Conservation (phyloP, 2,888 invertebrate species). For the Lacanobia wlatinum region DNA sequence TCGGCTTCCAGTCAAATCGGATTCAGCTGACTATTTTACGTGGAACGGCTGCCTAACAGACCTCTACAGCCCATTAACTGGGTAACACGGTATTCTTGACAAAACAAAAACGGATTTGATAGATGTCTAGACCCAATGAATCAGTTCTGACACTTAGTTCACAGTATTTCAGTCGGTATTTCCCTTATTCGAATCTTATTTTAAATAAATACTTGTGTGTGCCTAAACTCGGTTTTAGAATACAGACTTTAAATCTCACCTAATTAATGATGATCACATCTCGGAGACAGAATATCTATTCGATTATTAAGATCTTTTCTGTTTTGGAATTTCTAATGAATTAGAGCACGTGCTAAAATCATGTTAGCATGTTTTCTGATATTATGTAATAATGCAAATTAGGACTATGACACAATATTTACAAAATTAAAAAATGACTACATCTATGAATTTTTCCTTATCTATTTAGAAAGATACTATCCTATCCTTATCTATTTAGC, state of each 20-base stretch:
- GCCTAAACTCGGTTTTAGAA: neutral
- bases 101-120: no score
- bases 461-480: constrained; percentile 19
- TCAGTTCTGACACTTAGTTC: no score
- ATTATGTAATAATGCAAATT: neutral
- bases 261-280: constrained; percentile 9
- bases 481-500: constrained; percentile 6
- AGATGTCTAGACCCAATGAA: no score
- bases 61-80: no score
- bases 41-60: no score
- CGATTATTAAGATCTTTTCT: neutral
- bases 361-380: neutral
- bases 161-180: neutral
- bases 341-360: neutral
- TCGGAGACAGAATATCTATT: neutral
- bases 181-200: neutral
- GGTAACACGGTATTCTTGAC: no score
- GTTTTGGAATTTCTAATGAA: neutral
- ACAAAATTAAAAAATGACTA: neutral
- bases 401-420: neutral
- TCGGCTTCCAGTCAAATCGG: no score
- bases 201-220: neutral
- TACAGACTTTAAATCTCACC: neutral
- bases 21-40: no score
- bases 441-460: constrained; percentile 9